Conservation (phyloP, 2,113 vertebrate genomes). For the Phylloscopus whistleri region DNA sequence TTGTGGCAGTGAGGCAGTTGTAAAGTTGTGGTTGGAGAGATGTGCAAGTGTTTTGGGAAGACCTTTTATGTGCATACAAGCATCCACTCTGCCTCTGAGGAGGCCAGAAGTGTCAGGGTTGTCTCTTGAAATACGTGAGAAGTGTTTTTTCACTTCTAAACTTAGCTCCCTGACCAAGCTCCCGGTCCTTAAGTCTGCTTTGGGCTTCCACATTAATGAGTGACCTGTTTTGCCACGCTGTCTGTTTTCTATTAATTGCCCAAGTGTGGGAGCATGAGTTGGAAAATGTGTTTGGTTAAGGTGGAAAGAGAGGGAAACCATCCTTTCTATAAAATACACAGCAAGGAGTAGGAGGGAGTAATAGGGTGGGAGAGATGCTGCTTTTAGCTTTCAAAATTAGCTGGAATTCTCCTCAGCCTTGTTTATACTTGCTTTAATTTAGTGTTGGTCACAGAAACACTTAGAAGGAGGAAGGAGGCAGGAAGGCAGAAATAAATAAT, state of each 20-base stretch:
- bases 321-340: neutral
- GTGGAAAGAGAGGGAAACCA: neutral
- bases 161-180: neutral
- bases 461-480: neutral
- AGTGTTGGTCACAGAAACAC: neutral
- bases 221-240: neutral
- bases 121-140: neutral
- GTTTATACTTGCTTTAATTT: conserved; percentile 21
- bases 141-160: neutral
- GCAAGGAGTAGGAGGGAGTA: neutral
- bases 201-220: neutral
- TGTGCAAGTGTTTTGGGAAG: neutral
- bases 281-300: neutral
- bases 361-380: neutral
- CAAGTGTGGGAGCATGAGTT: neutral
- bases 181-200: neutral
- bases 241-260: neutral
- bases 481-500: neutral
- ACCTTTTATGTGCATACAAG: neutral
- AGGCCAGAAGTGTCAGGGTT: neutral
- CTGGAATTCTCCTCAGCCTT: neutral
- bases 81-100: neutral
- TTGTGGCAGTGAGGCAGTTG: neutral
- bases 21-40: neutral
- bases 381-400: neutral